Evolutionary conservation across 2,797 vertebrate species (phyloP).

Genomic region (Lepilemur ruficaudatus): DNA sequence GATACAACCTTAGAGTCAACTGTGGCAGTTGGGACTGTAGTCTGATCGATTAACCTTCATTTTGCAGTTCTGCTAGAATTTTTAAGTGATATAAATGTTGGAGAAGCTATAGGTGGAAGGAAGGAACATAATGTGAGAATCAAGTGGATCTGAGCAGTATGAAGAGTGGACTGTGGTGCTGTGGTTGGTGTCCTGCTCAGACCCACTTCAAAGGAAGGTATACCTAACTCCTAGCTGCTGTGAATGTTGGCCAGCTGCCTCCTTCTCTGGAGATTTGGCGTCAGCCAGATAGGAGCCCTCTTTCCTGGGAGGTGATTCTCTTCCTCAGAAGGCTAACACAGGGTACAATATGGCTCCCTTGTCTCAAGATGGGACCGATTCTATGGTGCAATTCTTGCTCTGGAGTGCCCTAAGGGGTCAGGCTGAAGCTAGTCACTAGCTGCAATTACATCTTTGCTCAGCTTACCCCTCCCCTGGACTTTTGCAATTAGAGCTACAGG

Average conservation of each 20-base stretch:
- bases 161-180: no score
- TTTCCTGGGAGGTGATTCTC: not conserved
- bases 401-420: not conserved
- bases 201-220: not conserved
- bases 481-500: not conserved
- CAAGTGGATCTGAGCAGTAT: not conserved
- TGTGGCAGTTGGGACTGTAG: not conserved
- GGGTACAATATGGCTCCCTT: not conserved
- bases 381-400: not conserved
- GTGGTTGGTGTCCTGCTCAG: not conserved
- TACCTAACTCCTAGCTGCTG: not conserved
- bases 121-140: not conserved
- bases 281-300: not conserved
- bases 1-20: not conserved
- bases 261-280: not conserved
- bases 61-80: not conserved
- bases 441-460: not conserved
- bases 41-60: not conserved
- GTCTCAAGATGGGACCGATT: not conserved
- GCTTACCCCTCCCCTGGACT: not conserved
- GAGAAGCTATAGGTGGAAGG: not conserved
- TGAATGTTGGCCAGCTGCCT: not conserved
- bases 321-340: not conserved
- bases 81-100: not conserved
- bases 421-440: not conserved